These are phyloP conservation scores for Riptortus pedestris DNA, from an alignment of 1,140 invertebrate species.

Conservation along the genomic window DNA sequence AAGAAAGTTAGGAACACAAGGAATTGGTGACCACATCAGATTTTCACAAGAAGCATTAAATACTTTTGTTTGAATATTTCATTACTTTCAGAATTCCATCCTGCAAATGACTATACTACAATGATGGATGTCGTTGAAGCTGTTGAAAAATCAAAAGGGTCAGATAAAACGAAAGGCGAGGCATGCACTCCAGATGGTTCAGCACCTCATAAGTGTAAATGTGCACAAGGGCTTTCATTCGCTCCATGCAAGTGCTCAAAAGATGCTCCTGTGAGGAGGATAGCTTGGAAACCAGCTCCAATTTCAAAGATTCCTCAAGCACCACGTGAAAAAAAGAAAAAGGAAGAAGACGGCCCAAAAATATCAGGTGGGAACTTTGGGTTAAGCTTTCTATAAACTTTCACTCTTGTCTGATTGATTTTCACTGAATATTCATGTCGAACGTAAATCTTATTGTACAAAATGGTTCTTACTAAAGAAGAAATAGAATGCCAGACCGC, in stretches of 20 bases:
- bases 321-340: constrained; percentile 15
- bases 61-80: too few relatives aligned
- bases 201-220: neutral
- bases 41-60: too few relatives aligned
- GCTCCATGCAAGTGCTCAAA: constrained; percentile 1
- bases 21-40: too few relatives aligned
- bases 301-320: constrained; percentile 22
- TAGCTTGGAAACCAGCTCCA: constrained; percentile 10
- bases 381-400: too few relatives aligned
- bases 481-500: too few relatives aligned
- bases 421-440: too few relatives aligned
- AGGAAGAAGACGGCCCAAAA: constrained; percentile 13
- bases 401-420: too few relatives aligned
- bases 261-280: neutral
- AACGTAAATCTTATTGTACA: too few relatives aligned
- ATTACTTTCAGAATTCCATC: neutral
- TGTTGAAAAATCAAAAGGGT: neutral
- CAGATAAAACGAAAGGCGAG: neutral
- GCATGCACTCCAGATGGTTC: neutral
- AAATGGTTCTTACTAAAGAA: too few relatives aligned
- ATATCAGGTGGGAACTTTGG: neutral
- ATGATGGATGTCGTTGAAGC: constrained; percentile 12
- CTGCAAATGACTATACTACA: neutral
- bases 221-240: neutral
- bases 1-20: too few relatives aligned